Conservation (phyloP, 2,888 invertebrate species). For the Meta bourneti region DNA sequence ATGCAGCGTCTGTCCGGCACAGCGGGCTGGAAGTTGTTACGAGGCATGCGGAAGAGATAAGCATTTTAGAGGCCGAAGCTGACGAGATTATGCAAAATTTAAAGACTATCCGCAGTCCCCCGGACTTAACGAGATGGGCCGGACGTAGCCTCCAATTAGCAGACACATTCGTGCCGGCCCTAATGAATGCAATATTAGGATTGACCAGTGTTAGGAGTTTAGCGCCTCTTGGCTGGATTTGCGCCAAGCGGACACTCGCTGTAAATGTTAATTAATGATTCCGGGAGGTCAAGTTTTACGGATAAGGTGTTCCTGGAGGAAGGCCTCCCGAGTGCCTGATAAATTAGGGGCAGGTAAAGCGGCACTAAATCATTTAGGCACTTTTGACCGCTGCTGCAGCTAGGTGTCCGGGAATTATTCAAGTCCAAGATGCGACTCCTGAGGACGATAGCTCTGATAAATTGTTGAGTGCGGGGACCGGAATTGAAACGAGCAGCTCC, state of each 20-base stretch:
- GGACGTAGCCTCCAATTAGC: conserved; percentile 67
- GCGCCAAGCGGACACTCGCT: conserved; percentile 51
- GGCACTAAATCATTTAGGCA: conserved; percentile 64
- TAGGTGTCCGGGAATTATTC: conserved; percentile 9
- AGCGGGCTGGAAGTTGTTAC: conserved; percentile 64
- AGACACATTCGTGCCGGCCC: conserved; percentile 52
- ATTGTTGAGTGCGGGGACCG: conserved; percentile 40
- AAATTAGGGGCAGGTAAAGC: conserved; percentile 66
- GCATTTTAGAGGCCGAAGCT: conserved; percentile 34
- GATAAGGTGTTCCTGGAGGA: conserved; percentile 46
- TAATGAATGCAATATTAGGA: conserved; percentile 74
- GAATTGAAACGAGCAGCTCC: conserved; percentile 12
- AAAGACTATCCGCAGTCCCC: conserved; percentile 56
- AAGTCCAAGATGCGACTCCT: not conserved
- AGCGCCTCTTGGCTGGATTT: conserved; percentile 61
- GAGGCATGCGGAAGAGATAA: conserved; percentile 53
- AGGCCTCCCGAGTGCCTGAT: conserved; percentile 42
- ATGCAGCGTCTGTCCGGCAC: conserved; percentile 31
- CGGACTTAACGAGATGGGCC: conserved; percentile 63
- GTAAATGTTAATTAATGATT: conserved; percentile 72
- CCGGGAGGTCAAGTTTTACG: conserved; percentile 72
- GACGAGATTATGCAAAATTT: conserved; percentile 73
- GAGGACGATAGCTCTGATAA: conserved; percentile 26
- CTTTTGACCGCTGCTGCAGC: not conserved
- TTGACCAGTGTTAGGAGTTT: conserved; percentile 65